Base-by-base conservation (phyloP, 2,888 invertebrate species). In the Branchellion lobata region DNA sequence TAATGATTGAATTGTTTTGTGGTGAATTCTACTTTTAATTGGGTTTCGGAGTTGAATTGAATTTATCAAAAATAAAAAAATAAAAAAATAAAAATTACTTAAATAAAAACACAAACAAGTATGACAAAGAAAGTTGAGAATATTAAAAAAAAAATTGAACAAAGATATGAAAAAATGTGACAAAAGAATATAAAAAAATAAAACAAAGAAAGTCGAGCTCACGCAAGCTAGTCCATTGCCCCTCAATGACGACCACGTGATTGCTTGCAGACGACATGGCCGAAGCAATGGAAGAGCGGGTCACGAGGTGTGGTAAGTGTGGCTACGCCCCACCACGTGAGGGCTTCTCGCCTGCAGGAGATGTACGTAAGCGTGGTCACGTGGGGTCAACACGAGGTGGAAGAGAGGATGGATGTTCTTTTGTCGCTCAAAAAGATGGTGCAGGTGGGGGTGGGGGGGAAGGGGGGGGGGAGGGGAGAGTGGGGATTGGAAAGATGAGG, bases 271-370 rank as follows among this genome's bases (percentile, higher is more conserved):
- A 11, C 21, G 65, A 3, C 29, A 29, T 29, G 29, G 24, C 29
- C 3, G 5, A 65, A 5, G 21, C 24, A 11, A 65, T 65, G 24
- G 53, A 14, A 14, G n/a, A 51, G 53, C 14, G 14, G 14, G 14
- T 51, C 14, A 51, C 21, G n/a, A 21, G 14, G n/a, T 51, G 53
- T 51, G n/a, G 53, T 21, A 14, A 14, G 53, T 14, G n/a, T 21
- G n/a, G 8, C 33, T n/a, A n/a, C n/a, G n/a, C n/a, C n/a, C n/a
- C n/a, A 92, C 86, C 92, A 92, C 29, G 93, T 94, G 85, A 91
- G 92, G 84, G 94, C 93, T 24, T 91, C 91, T 76, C 92, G 92
- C 85, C 89, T 93, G 71, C 91, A 91, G 80, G 91, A 91, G 83
- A 88, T 94, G 24, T 94, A 93, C 86, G 90, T 91, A 84, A 90